Evolutionary conservation across 2,113 vertebrate species (phyloP).

Genomic region (Dasypus novemcinctus): DNA sequence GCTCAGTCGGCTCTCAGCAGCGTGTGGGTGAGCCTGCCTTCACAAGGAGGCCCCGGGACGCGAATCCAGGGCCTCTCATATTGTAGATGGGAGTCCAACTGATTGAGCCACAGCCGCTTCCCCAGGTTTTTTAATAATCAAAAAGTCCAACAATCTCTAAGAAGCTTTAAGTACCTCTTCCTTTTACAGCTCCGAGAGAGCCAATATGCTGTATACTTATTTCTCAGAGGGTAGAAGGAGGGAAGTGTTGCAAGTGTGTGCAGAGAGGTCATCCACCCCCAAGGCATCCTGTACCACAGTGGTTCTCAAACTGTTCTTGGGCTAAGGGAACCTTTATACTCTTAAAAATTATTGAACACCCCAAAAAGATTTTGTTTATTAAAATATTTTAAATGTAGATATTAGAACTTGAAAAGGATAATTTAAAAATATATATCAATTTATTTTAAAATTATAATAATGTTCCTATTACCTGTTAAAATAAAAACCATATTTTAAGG

Average conservation of each 20-base stretch:
- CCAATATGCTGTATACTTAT: accelerated
- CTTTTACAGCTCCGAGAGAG: background rate
- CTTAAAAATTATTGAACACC: background rate
- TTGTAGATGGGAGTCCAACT: no score
- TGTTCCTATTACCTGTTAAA: background rate
- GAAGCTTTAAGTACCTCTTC: background rate
- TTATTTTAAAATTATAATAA: background rate
- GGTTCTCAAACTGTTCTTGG: background rate
- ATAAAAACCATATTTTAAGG: background rate
- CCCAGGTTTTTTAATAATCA: background rate
- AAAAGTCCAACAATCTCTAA: background rate
- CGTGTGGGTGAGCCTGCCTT: no score
- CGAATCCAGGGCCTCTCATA: no score
- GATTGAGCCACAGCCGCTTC: no score
- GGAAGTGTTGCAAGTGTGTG: background rate
- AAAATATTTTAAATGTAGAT: background rate
- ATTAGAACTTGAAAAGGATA: background rate
- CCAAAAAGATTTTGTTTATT: background rate
- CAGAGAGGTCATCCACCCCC: accelerated
- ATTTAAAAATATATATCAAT: background rate
- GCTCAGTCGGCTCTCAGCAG: no score
- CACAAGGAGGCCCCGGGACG: no score
- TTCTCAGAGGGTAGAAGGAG: accelerated
- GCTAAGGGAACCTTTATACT: background rate
- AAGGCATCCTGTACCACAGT: background rate